phyloP scores from a whole-genome alignment of 1,140 invertebrate genomes.

The Solenopsis invicta region DNA sequence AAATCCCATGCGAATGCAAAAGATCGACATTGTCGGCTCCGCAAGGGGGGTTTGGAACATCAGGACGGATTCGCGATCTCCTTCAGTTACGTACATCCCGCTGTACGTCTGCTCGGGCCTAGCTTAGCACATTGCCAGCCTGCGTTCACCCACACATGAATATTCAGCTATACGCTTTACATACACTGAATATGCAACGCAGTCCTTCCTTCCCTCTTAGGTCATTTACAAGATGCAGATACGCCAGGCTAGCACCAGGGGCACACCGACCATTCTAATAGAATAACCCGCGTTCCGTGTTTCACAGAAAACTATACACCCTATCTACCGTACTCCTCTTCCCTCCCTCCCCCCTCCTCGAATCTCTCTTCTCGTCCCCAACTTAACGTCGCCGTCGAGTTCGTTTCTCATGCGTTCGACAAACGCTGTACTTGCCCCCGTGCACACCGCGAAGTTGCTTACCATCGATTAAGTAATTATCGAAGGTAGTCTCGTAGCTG shows the following conservation, averaged over 20 bases:
- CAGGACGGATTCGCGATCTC: conserved; percentile 62
- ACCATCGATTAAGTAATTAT: conserved; percentile 82
- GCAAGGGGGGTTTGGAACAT: conserved; percentile 55
- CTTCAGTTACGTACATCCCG: conserved; percentile 51
- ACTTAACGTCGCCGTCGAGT: conserved; percentile 24
- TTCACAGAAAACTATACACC: conserved; percentile 74
- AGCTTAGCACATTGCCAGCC: conserved; percentile 83
- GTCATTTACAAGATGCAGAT: conserved; percentile 86
- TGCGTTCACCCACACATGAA: conserved; percentile 84
- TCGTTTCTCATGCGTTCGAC: conserved; percentile 56
- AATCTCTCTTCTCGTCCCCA: background rate
- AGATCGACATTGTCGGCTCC: conserved; percentile 46
- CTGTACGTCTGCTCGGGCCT: conserved; percentile 49
- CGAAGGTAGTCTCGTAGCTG: conserved; percentile 66
- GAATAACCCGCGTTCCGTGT: conserved; percentile 78
- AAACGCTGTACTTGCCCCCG: conserved; percentile 38
- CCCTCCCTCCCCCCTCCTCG: background rate
- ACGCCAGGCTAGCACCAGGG: conserved; percentile 74
- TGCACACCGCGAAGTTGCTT: conserved; percentile 64
- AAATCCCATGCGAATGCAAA: background rate
- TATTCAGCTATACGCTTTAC: conserved; percentile 85
- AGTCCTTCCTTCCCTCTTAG: conserved; percentile 85
- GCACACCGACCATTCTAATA: conserved; percentile 81
- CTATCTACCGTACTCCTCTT: conserved; percentile 14
- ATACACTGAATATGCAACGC: conserved; percentile 86